Conservation (phyloP, 2,113 vertebrate species). For the Neogale vison region DNA sequence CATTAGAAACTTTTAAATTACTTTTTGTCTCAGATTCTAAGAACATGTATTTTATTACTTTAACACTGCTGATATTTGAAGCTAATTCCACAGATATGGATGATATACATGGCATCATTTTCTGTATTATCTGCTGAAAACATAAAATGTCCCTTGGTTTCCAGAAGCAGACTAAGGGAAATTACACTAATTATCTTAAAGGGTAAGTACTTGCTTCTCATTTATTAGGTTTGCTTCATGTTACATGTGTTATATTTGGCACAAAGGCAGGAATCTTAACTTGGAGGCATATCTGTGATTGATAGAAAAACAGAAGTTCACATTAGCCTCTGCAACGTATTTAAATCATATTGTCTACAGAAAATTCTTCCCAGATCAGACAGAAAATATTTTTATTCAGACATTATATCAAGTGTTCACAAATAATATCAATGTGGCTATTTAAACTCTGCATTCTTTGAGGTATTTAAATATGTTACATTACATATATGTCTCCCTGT, state of each 20-base stretch:
- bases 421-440: neutral
- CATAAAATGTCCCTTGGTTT: neutral
- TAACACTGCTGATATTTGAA: slow-evolving; percentile 5
- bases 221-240: neutral
- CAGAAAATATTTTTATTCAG: neutral
- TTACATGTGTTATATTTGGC: neutral
- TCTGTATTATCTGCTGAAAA: slow-evolving; percentile 6
- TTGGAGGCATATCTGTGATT: neutral
- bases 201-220: neutral
- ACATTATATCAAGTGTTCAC: neutral
- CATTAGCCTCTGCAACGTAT: neutral
- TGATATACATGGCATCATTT: neutral
- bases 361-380: neutral
- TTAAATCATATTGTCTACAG: neutral
- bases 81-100: neutral
- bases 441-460: neutral
- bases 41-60: slow-evolving; percentile 16
- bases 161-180: neutral
- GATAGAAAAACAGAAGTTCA: neutral
- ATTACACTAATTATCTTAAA: slow-evolving; percentile 12
- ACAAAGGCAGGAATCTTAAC: neutral
- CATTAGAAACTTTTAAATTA: slow-evolving; percentile 16
- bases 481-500: neutral
- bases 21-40: neutral
- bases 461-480: neutral